Conservation (phyloP, 2,797 vertebrate genomes). For the Acipenser transmontanus region DNA sequence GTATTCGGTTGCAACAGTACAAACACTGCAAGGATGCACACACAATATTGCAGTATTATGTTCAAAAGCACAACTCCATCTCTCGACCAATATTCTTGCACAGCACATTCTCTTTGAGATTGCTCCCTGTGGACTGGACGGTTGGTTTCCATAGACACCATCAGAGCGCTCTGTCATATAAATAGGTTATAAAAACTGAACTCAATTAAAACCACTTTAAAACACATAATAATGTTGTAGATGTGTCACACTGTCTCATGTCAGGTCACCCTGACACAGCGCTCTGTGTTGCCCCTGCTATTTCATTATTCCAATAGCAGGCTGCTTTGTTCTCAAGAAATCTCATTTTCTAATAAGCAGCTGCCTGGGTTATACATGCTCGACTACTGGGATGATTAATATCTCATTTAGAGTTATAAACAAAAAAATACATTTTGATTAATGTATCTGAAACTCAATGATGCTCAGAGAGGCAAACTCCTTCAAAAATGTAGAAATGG, state of each 20-base stretch:
- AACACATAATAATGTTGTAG: slow-evolving; percentile 13
- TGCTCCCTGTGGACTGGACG: not conserved
- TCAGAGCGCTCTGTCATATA: not conserved
- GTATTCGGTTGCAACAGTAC: too few species aligned
- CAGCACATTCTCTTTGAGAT: not conserved
- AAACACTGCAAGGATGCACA: too few species aligned
- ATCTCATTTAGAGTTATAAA: too few species aligned
- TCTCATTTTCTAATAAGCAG: too few species aligned
- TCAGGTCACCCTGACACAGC: slow-evolving; percentile 29
- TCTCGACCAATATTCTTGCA: not conserved
- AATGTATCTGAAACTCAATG: too few species aligned
- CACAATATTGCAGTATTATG: too few species aligned
- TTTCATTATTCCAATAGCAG: not conserved
- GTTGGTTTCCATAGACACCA: slow-evolving; percentile 34
- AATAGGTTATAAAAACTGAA: slow-evolving; percentile 21
- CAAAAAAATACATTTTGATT: too few species aligned
- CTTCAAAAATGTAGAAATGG: too few species aligned
- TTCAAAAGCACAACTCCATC: not conserved
- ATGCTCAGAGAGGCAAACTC: too few species aligned
- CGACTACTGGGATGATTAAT: too few species aligned
- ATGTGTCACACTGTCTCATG: slow-evolving; percentile 7
- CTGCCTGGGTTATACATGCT: too few species aligned
- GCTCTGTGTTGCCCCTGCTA: not conserved
- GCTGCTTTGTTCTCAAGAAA: not conserved
- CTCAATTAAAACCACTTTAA: slow-evolving; percentile 26